A percentile compares a stretch with the other conserved stretches of the same genome.
These are phyloP conservation scores for Callionymus lyra DNA, from an alignment of 2,113 vertebrate species.

Conservation along the genomic window DNA sequence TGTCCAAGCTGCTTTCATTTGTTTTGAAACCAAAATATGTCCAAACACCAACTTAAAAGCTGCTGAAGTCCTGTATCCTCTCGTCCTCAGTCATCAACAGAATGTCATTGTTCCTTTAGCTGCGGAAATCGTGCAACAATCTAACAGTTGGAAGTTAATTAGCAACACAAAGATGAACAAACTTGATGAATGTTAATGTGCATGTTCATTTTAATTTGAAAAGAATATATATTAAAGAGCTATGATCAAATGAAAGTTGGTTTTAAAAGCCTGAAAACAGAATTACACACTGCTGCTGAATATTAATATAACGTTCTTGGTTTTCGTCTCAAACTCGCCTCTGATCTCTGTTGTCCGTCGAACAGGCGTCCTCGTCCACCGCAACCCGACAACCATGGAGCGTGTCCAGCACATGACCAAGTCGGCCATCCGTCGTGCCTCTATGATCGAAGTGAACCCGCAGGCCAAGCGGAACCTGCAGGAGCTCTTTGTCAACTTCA, in stretches of 20 bases:
- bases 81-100: too few species aligned
- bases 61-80: too few species aligned
- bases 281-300: not conserved
- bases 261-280: not conserved
- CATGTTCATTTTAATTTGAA: too few species aligned
- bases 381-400: constrained; percentile 86
- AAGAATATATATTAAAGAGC: too few species aligned
- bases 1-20: too few species aligned
- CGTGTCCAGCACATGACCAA: constrained; percentile 95
- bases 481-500: constrained; percentile 97
- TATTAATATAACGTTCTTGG: too few species aligned
- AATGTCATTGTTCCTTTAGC: not conserved
- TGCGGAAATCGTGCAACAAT: too few species aligned
- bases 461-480: constrained; percentile 90
- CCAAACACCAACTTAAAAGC: too few species aligned
- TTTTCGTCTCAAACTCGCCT: not conserved
- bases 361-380: not conserved
- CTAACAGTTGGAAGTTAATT: too few species aligned
- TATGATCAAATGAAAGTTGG: not conserved
- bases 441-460: constrained; percentile 88
- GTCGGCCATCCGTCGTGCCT: constrained; percentile 90
- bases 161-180: too few species aligned
- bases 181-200: too few species aligned
- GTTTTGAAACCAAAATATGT: too few species aligned
- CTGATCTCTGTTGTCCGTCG: not conserved